These are phyloP conservation scores for Helicolenus hilgendorfi DNA, from an alignment of 2,797 vertebrate species.

Conservation along the genomic window DNA sequence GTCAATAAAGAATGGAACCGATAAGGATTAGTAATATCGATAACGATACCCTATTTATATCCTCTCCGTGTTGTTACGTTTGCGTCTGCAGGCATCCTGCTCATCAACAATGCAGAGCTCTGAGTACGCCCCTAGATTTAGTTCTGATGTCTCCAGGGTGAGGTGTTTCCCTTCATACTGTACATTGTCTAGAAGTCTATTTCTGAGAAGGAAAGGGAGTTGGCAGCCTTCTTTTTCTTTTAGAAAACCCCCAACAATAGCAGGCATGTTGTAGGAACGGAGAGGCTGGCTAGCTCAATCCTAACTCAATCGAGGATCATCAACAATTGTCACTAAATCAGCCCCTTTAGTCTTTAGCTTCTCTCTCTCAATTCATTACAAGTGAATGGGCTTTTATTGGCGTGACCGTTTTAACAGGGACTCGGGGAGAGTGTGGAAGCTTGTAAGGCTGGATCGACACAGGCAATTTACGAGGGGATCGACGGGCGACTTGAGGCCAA, in stretches of 20 bases:
- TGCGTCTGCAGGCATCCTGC: not conserved
- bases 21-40: no score
- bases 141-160: not conserved
- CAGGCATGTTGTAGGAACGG: constrained; percentile 19
- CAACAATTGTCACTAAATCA: constrained; percentile 84
- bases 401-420: constrained; percentile 80
- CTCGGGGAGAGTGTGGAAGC: constrained; percentile 65
- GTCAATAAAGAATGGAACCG: no score
- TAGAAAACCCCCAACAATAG: constrained; percentile 43
- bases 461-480: constrained; percentile 79
- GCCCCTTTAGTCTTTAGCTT: constrained; percentile 76
- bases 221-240: constrained; percentile 18
- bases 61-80: constrained; percentile 3
- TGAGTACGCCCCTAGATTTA: not conserved
- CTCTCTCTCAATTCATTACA: constrained; percentile 81
- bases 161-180: constrained; percentile 5
- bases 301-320: constrained; percentile 84
- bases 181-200: constrained; percentile 15
- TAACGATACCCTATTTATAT: no score
- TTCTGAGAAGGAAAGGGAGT: constrained; percentile 6
- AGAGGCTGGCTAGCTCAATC: constrained; percentile 58
- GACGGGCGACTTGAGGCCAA: constrained; percentile 66
- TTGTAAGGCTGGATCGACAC: constrained; percentile 71
- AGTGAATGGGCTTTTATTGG: constrained; percentile 83
- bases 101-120: not conserved